Evolutionary conservation across 2,888 invertebrate species (phyloP), one percentile per base, ranked within the genome.

Genomic region (Allygus modestus): DNA sequence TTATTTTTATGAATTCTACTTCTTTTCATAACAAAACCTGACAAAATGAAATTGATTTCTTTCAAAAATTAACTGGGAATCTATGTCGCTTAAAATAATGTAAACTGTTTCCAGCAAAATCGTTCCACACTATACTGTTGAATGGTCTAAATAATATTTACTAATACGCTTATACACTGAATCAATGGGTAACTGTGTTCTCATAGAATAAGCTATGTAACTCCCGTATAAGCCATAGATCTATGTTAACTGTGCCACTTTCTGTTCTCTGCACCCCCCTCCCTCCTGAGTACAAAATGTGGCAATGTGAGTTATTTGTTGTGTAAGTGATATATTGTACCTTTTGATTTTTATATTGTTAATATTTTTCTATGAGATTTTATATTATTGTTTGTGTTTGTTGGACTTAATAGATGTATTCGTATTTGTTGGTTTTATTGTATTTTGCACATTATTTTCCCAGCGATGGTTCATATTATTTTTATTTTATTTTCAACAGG

Each of bases 131-230:
- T 79, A 58, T 58, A 79, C 79, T 79, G 58, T 79, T 79, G 58
- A 79, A 79, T 79, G 79, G 79, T 79, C 79, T 79, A 79, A 79
- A 79, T 33, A 79, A 79, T 79, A 58, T 79, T 79, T 79, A 79
- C 79, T 79, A 37, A 79, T 79, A 79, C 79, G 79, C 79, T 79
- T 79, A 79, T 79, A 58, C 28, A 54, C 75, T 77, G 75, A 58
- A 79, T 79, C 79, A 79, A 31, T 79, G 79, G 79, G 28, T 79
- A 54, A 79, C 58, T 58, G 79, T 79, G 79, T 79, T 79, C 79
- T 79, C 23, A 31, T 79, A 79, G 79, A 17, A 15, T 79, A 79
- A 79, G 58, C 54, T 79, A 20, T 58, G 28, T 37, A 77, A 33
- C 31, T 51, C 51, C 41, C 20, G 51, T 51, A 11, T 73, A 51